Conservation (phyloP, 35 echinoderm and acorn worm genomes). For the Heliocidaris erythrogramma region DNA sequence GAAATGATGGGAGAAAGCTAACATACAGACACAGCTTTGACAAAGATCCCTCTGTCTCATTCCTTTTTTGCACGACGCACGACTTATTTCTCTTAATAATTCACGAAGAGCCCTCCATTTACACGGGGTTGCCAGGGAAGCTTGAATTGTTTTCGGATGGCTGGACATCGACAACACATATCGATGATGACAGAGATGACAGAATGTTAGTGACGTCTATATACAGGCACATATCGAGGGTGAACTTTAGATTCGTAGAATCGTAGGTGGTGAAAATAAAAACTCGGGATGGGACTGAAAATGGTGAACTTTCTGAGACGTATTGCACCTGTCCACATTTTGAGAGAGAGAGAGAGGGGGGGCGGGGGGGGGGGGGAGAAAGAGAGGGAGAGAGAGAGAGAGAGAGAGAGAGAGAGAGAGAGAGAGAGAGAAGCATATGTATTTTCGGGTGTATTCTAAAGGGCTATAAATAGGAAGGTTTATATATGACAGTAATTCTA, state of each 20-base stretch:
- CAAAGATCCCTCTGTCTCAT: neutral
- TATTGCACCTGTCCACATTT: neutral
- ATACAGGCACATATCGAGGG: neutral
- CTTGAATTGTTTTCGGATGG: neutral
- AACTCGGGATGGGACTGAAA: no score
- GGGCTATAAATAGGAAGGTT: no score
- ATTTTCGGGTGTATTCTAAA: no score
- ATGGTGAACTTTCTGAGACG: neutral
- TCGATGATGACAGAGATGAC: neutral
- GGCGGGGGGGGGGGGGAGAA: neutral
- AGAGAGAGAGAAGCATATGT: neutral
- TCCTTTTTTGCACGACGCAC: neutral
- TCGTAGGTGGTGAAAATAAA: no score
- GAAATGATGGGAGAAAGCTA: neutral
- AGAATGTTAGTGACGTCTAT: neutral
- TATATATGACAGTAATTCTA: no score
- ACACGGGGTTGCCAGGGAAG: neutral
- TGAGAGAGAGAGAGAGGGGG: neutral
- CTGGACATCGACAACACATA: neutral
- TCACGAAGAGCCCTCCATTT: neutral
- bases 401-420: neutral
- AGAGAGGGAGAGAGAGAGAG: neutral
- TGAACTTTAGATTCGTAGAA: no score
- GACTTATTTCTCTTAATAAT: conserved; percentile 13
- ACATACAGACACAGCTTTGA: neutral